Conservation (phyloP, 1,140 invertebrate species). For the Hyles vespertilio region DNA sequence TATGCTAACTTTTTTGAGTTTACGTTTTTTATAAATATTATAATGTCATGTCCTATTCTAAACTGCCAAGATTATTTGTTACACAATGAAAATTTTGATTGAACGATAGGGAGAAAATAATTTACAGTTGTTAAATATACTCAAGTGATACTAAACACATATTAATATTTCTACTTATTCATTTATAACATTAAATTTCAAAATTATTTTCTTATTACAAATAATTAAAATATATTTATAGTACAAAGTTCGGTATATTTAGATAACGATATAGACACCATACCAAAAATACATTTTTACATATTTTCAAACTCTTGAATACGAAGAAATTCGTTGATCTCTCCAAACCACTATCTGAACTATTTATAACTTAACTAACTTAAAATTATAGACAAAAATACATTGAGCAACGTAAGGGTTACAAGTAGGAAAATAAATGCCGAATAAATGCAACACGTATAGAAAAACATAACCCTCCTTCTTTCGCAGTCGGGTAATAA, state of each 20-base stretch:
- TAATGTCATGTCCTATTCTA: too few species aligned
- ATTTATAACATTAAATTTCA: neutral
- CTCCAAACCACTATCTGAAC: neutral
- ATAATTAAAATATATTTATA: neutral
- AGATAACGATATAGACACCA: too few species aligned
- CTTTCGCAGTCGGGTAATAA: too few species aligned
- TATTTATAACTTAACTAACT: neutral
- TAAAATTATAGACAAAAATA: neutral
- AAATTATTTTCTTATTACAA: neutral
- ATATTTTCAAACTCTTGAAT: neutral
- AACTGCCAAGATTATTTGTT: too few species aligned
- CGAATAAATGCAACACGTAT: neutral
- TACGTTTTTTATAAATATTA: too few species aligned
- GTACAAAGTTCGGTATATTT: too few species aligned
- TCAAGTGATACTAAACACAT: too few species aligned
- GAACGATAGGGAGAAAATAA: too few species aligned
- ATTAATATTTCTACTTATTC: neutral
- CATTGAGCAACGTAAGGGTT: neutral
- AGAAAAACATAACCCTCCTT: neutral
- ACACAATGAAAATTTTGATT: too few species aligned
- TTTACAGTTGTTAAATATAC: too few species aligned
- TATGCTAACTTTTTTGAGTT: too few species aligned
- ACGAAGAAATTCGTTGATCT: neutral
- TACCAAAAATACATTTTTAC: too few species aligned
- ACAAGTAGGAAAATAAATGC: slow-evolving; percentile 4